phyloP scores from a whole-genome alignment of 2,113 vertebrate species.

The Pantherophis guttatus region DNA sequence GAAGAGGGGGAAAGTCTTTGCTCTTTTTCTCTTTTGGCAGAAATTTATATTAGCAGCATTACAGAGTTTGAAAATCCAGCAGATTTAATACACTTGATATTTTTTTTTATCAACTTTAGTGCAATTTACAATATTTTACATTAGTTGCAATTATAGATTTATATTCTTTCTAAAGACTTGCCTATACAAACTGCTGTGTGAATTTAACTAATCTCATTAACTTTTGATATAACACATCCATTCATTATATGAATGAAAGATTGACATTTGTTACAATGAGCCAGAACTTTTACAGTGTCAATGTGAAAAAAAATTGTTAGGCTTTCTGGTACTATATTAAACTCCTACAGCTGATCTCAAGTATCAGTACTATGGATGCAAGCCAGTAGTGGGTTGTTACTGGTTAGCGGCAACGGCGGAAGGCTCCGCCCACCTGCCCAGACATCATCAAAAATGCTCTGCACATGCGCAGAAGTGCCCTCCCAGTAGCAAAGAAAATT shows the following conservation, averaged over 20 bases:
- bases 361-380: constrained; percentile 1
- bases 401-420: rapidly evolving
- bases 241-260: constrained; percentile 45
- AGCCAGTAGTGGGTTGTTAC: too few relatives aligned
- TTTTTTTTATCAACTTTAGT: not conserved
- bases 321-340: constrained; percentile 46
- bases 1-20: not conserved
- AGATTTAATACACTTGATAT: constrained; percentile 4
- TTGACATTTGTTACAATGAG: constrained; percentile 43
- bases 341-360: constrained; percentile 21
- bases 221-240: not conserved
- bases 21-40: not conserved
- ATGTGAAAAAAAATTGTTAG: constrained; percentile 20
- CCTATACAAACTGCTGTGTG: not conserved
- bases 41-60: not conserved
- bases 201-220: constrained; percentile 2
- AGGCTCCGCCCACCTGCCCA: too few relatives aligned
- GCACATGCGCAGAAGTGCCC: too few relatives aligned
- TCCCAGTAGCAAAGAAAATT: too few relatives aligned
- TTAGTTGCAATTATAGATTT: constrained; percentile 19
- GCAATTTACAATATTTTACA: rapidly evolving
- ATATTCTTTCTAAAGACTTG: not conserved
- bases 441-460: too few relatives aligned
- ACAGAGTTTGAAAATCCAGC: not conserved
- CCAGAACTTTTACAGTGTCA: constrained; percentile 29